These are phyloP conservation scores for Hypercompe scribonia DNA, from an alignment of 2,888 invertebrate species.

Conservation along the genomic window DNA sequence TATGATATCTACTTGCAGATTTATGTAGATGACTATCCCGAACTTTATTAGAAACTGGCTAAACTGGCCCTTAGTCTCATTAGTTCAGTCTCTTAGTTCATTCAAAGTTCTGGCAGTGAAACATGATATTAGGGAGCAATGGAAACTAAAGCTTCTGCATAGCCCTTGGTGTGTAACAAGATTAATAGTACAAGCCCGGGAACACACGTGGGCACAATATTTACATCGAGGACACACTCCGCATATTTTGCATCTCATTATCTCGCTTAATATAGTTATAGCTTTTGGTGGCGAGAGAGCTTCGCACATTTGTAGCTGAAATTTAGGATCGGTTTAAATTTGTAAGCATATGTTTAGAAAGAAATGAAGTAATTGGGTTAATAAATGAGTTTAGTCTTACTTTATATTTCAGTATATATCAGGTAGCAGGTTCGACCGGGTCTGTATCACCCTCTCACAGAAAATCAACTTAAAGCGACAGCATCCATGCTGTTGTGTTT, in stretches of 20 bases:
- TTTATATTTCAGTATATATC: background rate
- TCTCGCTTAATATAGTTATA: slow-evolving; percentile 48
- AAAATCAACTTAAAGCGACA: too few relatives aligned
- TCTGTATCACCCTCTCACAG: too few relatives aligned
- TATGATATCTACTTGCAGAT: too few relatives aligned
- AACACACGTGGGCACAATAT: slow-evolving; percentile 82
- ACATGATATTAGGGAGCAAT: background rate
- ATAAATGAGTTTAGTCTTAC: background rate
- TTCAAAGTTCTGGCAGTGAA: background rate
- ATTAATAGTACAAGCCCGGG: slow-evolving; percentile 55
- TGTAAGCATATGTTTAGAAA: background rate
- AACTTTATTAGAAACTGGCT: too few relatives aligned
- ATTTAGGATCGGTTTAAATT: slow-evolving; percentile 15
- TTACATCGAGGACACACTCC: slow-evolving; percentile 77
- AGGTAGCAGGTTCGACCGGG: too few relatives aligned
- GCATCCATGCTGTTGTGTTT: too few relatives aligned
- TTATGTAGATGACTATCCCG: too few relatives aligned
- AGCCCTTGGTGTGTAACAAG: slow-evolving; percentile 38
- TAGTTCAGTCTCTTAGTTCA: too few relatives aligned
- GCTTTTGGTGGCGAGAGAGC: slow-evolving; percentile 23
- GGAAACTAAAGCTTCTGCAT: slow-evolving; percentile 9
- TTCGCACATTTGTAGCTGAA: slow-evolving; percentile 20
- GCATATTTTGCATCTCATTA: slow-evolving; percentile 77
- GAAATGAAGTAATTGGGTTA: slow-evolving; percentile 1
- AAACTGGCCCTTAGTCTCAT: too few relatives aligned